phyloP scores from a whole-genome alignment of 2,888 invertebrate species.

The Cephonodes hylas region DNA sequence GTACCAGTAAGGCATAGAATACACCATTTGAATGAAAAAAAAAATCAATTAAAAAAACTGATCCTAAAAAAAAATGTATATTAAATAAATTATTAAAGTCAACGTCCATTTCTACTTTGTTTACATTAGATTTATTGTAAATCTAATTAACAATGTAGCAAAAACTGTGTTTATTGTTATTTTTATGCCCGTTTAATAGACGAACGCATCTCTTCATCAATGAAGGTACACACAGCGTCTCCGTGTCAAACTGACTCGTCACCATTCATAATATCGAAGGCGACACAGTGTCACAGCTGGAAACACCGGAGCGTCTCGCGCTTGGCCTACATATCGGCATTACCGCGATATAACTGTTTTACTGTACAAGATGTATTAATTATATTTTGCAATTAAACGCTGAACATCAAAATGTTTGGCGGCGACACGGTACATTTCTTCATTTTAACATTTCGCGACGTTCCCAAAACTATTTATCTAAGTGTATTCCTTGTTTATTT shows the following conservation, averaged over 20 bases:
- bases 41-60: too few species aligned
- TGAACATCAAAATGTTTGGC: conserved; percentile 66
- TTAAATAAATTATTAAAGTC: not conserved
- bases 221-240: not conserved
- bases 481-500: conserved; percentile 59
- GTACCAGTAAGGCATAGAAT: not conserved
- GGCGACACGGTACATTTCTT: conserved; percentile 67
- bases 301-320: not conserved
- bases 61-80: too few species aligned
- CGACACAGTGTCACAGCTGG: not conserved
- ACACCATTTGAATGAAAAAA: too few species aligned
- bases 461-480: conserved; percentile 52
- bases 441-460: conserved; percentile 50
- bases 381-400: conserved; percentile 75
- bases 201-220: not conserved
- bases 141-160: not conserved
- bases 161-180: conserved; percentile 3
- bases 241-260: not conserved
- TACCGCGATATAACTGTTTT: conserved; percentile 53
- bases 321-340: conserved; percentile 44
- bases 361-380: conserved; percentile 60
- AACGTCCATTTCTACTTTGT: not conserved
- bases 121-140: not conserved
- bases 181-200: not conserved
- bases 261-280: not conserved